Conservation (phyloP, 2,797 vertebrate genomes). For the Salmo trutta region DNA sequence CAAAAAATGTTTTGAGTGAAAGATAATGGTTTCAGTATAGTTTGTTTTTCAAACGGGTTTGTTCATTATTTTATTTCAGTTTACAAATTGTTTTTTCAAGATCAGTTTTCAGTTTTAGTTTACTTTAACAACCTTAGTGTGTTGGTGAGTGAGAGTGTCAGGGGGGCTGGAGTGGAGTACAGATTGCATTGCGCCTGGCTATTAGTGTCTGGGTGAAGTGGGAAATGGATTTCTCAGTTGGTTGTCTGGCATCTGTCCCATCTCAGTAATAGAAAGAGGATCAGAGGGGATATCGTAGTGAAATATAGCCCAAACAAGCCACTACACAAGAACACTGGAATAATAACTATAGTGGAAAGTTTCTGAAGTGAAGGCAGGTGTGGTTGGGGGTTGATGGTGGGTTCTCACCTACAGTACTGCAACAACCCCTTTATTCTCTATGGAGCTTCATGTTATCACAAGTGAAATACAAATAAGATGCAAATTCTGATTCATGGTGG, state of each 20-base stretch:
- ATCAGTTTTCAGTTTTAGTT: no score
- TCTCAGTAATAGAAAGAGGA: constrained; percentile 18
- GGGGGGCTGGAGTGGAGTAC: constrained; percentile 9
- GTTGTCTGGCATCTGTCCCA: constrained; percentile 23
- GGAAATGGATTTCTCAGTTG: constrained; percentile 18
- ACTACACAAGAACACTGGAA: constrained; percentile 8
- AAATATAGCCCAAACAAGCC: constrained; percentile 38
- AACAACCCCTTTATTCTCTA: no score
- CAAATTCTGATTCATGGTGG: no score
- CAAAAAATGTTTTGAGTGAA: no score
- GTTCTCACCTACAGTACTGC: no score
- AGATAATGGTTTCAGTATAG: no score
- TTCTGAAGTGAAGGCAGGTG: background rate
- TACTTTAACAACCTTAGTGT: background rate
- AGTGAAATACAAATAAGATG: no score
- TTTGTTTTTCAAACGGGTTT: no score
- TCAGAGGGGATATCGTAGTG: constrained; percentile 36
- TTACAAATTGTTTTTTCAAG: no score
- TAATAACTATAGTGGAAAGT: no score
- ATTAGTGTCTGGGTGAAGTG: constrained; percentile 10
- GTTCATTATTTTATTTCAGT: no score
- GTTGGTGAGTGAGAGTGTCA: constrained; percentile 8
- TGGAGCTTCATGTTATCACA: no score
- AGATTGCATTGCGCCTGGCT: constrained; percentile 30
- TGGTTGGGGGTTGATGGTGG: constrained; percentile 3